Evolutionary conservation across 2,113 vertebrate genomes (phyloP).

Genomic region (Peromyscus polionotus): DNA sequence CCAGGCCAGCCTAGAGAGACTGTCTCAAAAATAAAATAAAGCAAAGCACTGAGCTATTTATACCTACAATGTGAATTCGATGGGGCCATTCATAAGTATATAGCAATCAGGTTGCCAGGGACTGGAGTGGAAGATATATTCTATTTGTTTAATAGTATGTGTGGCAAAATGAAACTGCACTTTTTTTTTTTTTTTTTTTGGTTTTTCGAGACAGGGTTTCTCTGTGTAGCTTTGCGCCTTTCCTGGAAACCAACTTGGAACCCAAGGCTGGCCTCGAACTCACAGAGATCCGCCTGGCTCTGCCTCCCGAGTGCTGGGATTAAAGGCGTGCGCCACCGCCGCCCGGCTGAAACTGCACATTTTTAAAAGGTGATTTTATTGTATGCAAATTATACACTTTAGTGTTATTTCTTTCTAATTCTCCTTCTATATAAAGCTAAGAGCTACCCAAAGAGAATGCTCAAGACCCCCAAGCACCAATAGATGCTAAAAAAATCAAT

Average conservation of each 20-base stretch:
- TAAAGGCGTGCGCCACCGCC: no score
- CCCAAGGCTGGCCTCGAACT: no score
- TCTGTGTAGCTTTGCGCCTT: no score
- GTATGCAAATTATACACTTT: neutral
- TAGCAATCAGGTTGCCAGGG: neutral
- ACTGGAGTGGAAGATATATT: fast-evolving
- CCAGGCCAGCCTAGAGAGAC: neutral
- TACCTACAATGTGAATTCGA: neutral
- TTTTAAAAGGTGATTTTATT: neutral
- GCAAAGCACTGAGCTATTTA: neutral
- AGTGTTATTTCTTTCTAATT: neutral
- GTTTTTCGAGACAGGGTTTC: no score
- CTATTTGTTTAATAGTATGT: neutral
- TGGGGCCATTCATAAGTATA: neutral
- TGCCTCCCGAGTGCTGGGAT: no score
- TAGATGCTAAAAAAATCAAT: neutral
- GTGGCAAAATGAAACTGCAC: neutral
- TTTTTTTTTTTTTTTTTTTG: no score
- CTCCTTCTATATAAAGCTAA: conserved; percentile 9
- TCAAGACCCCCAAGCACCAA: neutral
- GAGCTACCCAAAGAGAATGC: neutral
- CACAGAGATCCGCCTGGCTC: no score
- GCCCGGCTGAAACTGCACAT: no score
- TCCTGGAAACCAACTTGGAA: no score
- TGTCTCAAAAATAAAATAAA: neutral